Evolutionary conservation across 2,797 vertebrate species (phyloP).

Genomic region (Delichon dasypus): DNA sequence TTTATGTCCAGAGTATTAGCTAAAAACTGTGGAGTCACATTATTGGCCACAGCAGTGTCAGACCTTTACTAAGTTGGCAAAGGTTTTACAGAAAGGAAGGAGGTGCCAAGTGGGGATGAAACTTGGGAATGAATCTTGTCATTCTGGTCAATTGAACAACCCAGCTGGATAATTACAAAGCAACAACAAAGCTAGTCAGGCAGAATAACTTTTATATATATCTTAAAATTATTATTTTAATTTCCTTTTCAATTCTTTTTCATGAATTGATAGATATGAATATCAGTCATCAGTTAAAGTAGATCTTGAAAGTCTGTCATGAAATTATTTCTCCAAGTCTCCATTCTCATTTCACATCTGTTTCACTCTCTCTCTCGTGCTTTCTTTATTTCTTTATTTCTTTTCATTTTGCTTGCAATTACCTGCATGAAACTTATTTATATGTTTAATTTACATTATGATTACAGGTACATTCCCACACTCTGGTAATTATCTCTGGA

Average conservation of each 20-base stretch:
- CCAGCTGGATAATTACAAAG: background rate
- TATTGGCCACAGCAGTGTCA: background rate
- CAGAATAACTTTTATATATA: slow-evolving; percentile 9
- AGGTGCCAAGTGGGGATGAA: background rate
- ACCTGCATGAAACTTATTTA: slow-evolving; percentile 15
- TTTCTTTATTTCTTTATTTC: background rate
- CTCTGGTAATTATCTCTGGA: slow-evolving; percentile 9
- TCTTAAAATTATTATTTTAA: slow-evolving; percentile 60
- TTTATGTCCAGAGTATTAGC: background rate
- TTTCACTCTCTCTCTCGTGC: background rate
- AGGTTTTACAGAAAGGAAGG: background rate
- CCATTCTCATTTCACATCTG: background rate
- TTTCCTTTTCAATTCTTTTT: slow-evolving; percentile 7
- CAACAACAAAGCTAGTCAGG: background rate
- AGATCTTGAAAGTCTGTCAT: slow-evolving; percentile 22
- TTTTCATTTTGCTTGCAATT: slow-evolving; percentile 44
- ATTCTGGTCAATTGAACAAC: background rate
- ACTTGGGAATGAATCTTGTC: background rate
- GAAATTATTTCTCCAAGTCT: slow-evolving; percentile 21
- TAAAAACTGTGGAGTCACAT: background rate
- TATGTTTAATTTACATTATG: slow-evolving; percentile 37
- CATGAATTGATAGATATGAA: slow-evolving; percentile 44
- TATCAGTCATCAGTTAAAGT: slow-evolving; percentile 45
- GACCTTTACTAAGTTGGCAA: background rate
- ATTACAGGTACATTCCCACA: slow-evolving; percentile 30